A percentile compares a stretch with the other conserved stretches of the same genome.
These are phyloP conservation scores for Trachelus stipa DNA, from an alignment of 2,888 invertebrate species.

Conservation along the genomic window DNA sequence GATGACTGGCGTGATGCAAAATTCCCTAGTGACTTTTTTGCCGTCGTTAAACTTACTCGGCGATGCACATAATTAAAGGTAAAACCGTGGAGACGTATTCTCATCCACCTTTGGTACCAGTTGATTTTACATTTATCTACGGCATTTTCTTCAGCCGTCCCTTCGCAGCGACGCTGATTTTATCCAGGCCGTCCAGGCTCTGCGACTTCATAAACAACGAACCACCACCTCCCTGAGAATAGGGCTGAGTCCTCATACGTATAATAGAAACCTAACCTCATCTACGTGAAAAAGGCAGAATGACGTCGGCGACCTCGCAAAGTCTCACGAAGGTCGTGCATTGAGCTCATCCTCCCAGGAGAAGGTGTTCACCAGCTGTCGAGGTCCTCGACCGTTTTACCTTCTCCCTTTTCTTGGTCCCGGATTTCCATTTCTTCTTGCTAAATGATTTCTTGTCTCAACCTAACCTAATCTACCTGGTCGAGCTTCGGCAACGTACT, in stretches of 20 bases:
- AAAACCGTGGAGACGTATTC: not conserved
- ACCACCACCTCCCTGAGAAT: not conserved
- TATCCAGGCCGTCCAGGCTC: not conserved
- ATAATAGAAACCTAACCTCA: not conserved
- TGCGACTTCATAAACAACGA: not conserved
- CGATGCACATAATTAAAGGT: slow-evolving; percentile 49
- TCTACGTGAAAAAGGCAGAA: slow-evolving; percentile 45
- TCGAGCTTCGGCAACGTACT: not conserved
- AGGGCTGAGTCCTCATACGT: not conserved
- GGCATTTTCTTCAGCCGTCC: not conserved
- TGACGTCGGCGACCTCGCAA: slow-evolving; percentile 65
- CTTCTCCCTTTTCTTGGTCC: not conserved
- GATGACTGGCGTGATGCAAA: slow-evolving; percentile 51
- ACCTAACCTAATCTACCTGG: slow-evolving; percentile 28
- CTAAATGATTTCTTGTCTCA: not conserved
- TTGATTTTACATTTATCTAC: not conserved
- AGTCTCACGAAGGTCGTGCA: slow-evolving; percentile 65
- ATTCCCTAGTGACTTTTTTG: slow-evolving; percentile 37
- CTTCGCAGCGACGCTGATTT: not conserved
- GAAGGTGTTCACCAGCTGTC: slow-evolving; percentile 35
- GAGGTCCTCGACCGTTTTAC: not conserved
- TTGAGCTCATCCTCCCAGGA: slow-evolving; percentile 56
- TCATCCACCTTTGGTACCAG: not conserved
- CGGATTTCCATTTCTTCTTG: slow-evolving; percentile 28
- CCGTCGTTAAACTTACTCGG: slow-evolving; percentile 46